phyloP scores from a whole-genome alignment of 1,140 invertebrate genomes.

The Aradophagus sp. region DNA sequence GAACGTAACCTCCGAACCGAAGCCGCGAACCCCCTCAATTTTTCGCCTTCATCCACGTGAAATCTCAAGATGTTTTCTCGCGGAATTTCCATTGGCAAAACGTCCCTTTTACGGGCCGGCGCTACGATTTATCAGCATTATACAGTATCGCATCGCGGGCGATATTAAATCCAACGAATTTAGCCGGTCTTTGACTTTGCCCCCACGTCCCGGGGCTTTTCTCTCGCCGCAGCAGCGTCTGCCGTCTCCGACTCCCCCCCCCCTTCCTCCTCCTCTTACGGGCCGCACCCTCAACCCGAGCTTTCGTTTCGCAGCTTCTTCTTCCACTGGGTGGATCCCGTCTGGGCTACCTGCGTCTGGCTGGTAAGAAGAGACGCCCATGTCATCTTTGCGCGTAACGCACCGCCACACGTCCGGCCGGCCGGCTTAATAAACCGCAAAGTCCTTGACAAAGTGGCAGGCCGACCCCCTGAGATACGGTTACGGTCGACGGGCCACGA shows the following conservation, averaged over 20 bases:
- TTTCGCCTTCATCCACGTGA: too few species aligned
- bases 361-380: constrained; percentile 61
- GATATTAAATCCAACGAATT: constrained; percentile 53
- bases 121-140: constrained; percentile 45
- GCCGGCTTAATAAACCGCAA: constrained; percentile 48
- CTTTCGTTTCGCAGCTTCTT: constrained; percentile 40
- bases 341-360: constrained; percentile 58
- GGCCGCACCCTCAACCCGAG: too few species aligned
- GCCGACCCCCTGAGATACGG: constrained; percentile 41
- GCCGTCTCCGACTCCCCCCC: too few species aligned
- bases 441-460: constrained; percentile 41
- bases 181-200: constrained; percentile 42
- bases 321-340: constrained; percentile 49
- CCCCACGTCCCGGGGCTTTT: constrained; percentile 18
- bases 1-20: constrained; percentile 4
- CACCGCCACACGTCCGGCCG: constrained; percentile 31
- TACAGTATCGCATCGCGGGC: constrained; percentile 33
- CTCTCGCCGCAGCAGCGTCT: constrained; percentile 16
- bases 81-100: constrained; percentile 34
- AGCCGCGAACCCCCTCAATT: constrained; percentile 2
- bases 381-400: constrained; percentile 60
- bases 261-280: constrained; percentile 8
- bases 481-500: constrained; percentile 17
- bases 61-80: constrained; percentile 30
- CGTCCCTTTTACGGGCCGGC: constrained; percentile 25